These are phyloP conservation scores for Epinephelus coioides DNA, from an alignment of 2,797 vertebrate genomes.

Conservation along the genomic window DNA sequence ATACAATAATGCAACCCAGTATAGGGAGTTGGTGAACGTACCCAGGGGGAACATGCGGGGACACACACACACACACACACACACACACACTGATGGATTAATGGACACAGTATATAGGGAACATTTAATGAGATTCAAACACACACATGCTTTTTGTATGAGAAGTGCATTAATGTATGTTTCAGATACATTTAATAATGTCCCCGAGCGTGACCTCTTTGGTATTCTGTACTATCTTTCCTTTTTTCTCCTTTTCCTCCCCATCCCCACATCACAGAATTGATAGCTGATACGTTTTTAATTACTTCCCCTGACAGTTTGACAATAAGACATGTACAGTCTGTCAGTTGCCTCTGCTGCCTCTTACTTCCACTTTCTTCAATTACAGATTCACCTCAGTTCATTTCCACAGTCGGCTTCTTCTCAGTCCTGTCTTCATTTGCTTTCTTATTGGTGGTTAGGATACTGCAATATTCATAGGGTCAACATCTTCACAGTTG, in stretches of 20 bases:
- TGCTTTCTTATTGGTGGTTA: neutral
- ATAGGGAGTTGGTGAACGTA: conserved; percentile 49
- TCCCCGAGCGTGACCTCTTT: neutral
- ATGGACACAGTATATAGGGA: neutral
- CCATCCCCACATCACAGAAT: conserved; percentile 31
- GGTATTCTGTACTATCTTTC: conserved; percentile 4
- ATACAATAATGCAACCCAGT: conserved; percentile 74
- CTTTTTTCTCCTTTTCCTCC: neutral
- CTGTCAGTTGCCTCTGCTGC: conserved; percentile 28
- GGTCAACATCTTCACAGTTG: neutral
- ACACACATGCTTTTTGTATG: neutral
- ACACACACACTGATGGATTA: neutral
- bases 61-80: neutral
- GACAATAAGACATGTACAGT: conserved; percentile 51
- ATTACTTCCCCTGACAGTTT: conserved; percentile 56
- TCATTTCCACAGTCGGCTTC: conserved; percentile 11
- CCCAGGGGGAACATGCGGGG: conserved; percentile 45
- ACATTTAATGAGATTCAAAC: conserved; percentile 11
- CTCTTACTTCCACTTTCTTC: conserved; percentile 15
- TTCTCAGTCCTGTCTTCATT: neutral
- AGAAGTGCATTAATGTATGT: conserved; percentile 2
- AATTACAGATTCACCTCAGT: conserved; percentile 32
- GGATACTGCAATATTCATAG: neutral
- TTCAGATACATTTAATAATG: neutral
- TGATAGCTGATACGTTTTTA: conserved; percentile 56